phyloP scores from a whole-genome alignment of 1,140 invertebrate genomes.

The Leptopilina clavipes region DNA sequence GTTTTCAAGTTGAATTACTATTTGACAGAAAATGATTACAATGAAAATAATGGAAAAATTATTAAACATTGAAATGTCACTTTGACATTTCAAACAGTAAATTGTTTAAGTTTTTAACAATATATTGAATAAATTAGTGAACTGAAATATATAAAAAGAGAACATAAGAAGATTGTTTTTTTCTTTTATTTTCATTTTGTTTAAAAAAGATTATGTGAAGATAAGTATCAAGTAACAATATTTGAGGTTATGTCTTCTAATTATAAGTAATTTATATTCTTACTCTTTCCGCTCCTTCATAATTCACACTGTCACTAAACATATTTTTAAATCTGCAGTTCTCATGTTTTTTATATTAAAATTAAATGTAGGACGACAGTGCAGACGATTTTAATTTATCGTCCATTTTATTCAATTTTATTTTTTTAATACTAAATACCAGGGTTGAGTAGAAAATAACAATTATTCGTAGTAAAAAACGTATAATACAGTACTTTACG shows the following conservation, averaged over 20 bases:
- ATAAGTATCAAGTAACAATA: neutral
- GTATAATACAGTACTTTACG: no score
- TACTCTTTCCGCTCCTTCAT: slow-evolving; percentile 26
- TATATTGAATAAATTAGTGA: neutral
- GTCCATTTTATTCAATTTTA: neutral
- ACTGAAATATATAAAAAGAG: no score
- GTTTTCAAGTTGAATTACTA: no score
- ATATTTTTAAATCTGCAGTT: neutral
- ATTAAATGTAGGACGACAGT: neutral
- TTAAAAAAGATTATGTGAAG: no score
- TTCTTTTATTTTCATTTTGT: no score
- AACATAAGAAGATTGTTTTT: no score
- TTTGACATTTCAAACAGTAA: neutral
- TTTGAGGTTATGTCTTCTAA: slow-evolving; percentile 13
- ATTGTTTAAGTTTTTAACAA: neutral
- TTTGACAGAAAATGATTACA: neutral
- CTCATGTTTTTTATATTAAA: neutral
- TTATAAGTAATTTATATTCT: neutral
- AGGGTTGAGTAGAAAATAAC: no score
- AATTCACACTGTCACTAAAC: neutral
- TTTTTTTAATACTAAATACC: neutral
- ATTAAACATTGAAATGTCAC: neutral
- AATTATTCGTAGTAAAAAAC: no score
- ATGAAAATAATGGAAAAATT: neutral
- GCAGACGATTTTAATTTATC: slow-evolving; percentile 8